A percentile compares a stretch with the other conserved stretches of the same genome.
Conservation (phyloP, 2,888 invertebrate species). For the Eueremaeus valkanovi region DNA sequence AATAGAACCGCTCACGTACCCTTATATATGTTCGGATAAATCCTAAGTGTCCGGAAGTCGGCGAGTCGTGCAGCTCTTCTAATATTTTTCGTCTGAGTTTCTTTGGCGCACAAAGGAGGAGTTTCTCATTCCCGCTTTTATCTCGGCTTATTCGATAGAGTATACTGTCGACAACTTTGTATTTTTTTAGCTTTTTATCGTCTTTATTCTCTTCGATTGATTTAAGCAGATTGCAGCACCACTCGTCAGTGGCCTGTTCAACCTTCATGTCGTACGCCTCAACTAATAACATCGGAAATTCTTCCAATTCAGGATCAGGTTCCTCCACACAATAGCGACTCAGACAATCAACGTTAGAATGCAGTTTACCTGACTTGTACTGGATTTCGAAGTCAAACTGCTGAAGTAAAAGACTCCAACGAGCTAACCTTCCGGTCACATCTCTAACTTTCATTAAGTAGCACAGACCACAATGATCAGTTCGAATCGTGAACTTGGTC, state of each 20-base stretch:
- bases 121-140: no score
- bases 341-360: neutral
- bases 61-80: no score
- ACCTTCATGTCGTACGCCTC: neutral
- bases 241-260: no score
- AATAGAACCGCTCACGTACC: conserved; percentile 5
- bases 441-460: conserved; percentile 50
- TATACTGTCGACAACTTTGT: no score
- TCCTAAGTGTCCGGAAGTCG: no score
- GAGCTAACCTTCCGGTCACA: neutral
- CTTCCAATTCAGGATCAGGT: neutral
- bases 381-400: neutral
- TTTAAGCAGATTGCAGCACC: no score
- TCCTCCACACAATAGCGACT: neutral
- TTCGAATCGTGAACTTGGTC: conserved; percentile 50
- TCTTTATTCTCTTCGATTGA: no score
- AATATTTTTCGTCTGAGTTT: no score
- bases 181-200: no score
- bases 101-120: no score
- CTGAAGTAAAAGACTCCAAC: neutral
- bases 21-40: no score
- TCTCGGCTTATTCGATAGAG: no score
- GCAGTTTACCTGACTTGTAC: neutral
- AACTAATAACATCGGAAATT: neutral
- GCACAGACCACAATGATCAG: conserved; percentile 56